Percentiles rank a stretch among this genome's conserved stretches.
Conservation (phyloP, 2,113 vertebrate genomes). For the Suncus etruscus region DNA sequence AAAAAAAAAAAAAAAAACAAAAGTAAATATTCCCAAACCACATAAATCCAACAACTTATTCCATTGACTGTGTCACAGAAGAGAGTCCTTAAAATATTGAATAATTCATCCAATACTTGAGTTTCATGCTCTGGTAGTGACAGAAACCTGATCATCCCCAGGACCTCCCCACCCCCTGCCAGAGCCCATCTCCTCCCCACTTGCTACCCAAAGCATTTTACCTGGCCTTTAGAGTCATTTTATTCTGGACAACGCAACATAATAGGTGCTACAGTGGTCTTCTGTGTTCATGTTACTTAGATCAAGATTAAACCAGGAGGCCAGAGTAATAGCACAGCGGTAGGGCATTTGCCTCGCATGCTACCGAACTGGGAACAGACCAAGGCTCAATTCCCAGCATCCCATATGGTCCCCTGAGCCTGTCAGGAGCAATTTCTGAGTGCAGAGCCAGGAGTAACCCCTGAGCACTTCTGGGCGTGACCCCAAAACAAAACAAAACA, state of each 20-base stretch:
- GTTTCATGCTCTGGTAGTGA: not conserved
- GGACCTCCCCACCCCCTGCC: not conserved
- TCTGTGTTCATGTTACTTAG: not conserved
- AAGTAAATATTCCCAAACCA: too few relatives aligned
- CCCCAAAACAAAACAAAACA: too few relatives aligned
- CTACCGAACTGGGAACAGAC: too few relatives aligned
- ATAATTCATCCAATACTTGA: not conserved
- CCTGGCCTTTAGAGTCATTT: constrained; percentile 7
- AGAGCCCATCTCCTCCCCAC: not conserved
- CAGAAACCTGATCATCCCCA: not conserved
- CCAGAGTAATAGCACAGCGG: too few relatives aligned
- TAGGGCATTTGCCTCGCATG: too few relatives aligned
- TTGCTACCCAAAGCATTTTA: not conserved
- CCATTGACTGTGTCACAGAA: not conserved
- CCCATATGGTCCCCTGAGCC: too few relatives aligned
- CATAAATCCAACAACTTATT: not conserved
- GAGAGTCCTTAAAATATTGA: not conserved
- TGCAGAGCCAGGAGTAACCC: too few relatives aligned
- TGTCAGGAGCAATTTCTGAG: too few relatives aligned
- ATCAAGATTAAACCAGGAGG: not conserved
- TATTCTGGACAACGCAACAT: not conserved
- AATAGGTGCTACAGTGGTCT: not conserved
- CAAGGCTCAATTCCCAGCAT: too few relatives aligned
- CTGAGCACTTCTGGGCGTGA: too few relatives aligned
- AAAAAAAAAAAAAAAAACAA: too few relatives aligned